phyloP scores from a whole-genome alignment of 2,888 invertebrate species.

The Machimus rusticus region DNA sequence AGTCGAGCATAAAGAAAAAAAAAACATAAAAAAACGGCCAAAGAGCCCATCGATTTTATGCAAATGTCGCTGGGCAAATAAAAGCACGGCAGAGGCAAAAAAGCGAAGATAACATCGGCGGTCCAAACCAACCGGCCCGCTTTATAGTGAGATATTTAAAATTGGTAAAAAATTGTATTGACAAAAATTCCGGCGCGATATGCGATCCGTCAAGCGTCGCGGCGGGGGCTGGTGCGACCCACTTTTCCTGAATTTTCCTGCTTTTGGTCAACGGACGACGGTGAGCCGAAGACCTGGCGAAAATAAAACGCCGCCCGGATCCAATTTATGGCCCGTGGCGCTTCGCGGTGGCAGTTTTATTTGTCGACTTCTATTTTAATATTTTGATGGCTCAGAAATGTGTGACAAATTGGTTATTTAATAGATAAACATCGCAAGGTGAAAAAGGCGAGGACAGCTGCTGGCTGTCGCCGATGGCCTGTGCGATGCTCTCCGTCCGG shows the following conservation, averaged over 20 bases:
- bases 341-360: neutral
- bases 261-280: neutral
- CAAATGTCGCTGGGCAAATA: neutral
- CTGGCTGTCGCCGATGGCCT: neutral
- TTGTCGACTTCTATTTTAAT: neutral
- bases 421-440: conserved; percentile 23
- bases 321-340: conserved; percentile 13
- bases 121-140: neutral
- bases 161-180: conserved; percentile 9
- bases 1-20: neutral
- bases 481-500: neutral
- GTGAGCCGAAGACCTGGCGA: neutral
- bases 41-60: neutral
- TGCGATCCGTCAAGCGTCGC: neutral
- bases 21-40: neutral
- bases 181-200: neutral
- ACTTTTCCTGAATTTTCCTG: neutral
- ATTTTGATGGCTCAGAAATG: neutral
- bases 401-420: conserved; percentile 20
- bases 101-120: neutral
- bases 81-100: neutral
- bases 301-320: neutral
- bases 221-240: neutral
- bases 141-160: neutral
- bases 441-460: neutral